Base-by-base conservation (phyloP, 2,888 invertebrate genomes). In the Lasioglossum calceatum region DNA sequence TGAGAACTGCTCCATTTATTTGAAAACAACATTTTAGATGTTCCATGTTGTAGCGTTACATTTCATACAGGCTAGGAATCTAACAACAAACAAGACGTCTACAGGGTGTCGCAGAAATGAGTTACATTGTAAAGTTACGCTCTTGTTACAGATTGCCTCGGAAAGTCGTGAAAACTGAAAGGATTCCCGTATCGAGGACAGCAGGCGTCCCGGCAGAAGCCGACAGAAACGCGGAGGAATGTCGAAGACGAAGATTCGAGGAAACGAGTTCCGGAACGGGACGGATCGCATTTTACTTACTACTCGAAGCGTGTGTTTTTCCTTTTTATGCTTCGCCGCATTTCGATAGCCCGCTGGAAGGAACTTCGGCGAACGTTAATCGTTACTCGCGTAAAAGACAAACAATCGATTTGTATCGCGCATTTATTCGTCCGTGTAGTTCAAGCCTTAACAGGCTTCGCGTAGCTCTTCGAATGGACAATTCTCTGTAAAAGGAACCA, bases 141-240 rank as follows among this genome's bases (percentile, higher is more conserved):
- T 44, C 12, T 44, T 14, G 23, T 83, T 81, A 19, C 89, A 91
- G 91, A 86, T 81, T 91, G 89, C 91, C 89, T 88, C 90, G 89
- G 91, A 89, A 82, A 77, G 84, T 76, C 77, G 84, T 73, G 83
- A 84, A 79, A 78, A 82, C 82, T 58, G 42, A 32, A 73, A 71
- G 75, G 83, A 87, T 84, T 84, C 74, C 74, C 74, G 47, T 54
- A 12, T 64, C 54, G 70, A 76, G 79, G 74, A 16, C 7, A 77
- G 61, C 58, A 42, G 72, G 74, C 58, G 72, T 44, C 79, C 58
- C 72, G 72, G 2, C 39, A 39, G 32, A 47, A 42, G 32, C 39
- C 36, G 67, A 54, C 7, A 47, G 47, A 27, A 72, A 32, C 44
- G 36, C 50, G 64, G 74, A 44, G 74, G 71, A 67, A 82, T 44